Conservation (phyloP, 1,140 invertebrate species). For the Branchinecta lindahli region DNA sequence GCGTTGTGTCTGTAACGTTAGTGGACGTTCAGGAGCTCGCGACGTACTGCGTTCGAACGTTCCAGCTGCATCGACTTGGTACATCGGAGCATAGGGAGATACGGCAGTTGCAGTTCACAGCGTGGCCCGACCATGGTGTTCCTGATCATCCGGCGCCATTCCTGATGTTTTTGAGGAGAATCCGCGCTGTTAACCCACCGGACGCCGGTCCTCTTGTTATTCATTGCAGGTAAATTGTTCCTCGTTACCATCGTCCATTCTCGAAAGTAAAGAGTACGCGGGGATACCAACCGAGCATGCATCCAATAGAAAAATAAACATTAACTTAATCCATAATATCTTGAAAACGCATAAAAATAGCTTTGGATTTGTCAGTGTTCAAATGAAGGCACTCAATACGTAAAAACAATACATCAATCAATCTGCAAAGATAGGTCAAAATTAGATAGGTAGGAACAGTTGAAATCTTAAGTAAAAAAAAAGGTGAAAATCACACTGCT, state of each 20-base stretch:
- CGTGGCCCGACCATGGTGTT: slow-evolving; percentile 98
- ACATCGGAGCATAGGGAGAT: slow-evolving; percentile 69
- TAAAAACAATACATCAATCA: no score
- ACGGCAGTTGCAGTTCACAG: slow-evolving; percentile 97
- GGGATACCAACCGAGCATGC: not conserved
- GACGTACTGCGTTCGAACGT: slow-evolving; percentile 93
- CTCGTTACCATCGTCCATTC: not conserved
- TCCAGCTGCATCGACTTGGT: slow-evolving; percentile 54
- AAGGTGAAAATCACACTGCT: no score
- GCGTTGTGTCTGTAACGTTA: slow-evolving; percentile 78
- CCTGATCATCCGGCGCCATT: slow-evolving; percentile 97
- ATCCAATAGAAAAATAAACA: no score
- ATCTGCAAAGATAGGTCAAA: no score
- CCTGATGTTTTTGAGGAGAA: slow-evolving; percentile 85
- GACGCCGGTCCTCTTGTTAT: slow-evolving; percentile 87
- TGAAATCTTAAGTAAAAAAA: no score
- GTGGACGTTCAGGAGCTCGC: slow-evolving; percentile 88
- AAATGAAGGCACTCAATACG: no score
- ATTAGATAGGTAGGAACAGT: no score
- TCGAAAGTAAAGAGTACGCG: slow-evolving; percentile 12
- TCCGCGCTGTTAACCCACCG: slow-evolving; percentile 69
- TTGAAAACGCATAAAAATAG: no score
- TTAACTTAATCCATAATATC: no score
- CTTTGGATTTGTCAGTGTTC: no score
- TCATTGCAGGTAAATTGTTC: slow-evolving; percentile 51